phyloP scores from a whole-genome alignment of 2,113 vertebrate genomes.

The Heterocephalus glaber region DNA sequence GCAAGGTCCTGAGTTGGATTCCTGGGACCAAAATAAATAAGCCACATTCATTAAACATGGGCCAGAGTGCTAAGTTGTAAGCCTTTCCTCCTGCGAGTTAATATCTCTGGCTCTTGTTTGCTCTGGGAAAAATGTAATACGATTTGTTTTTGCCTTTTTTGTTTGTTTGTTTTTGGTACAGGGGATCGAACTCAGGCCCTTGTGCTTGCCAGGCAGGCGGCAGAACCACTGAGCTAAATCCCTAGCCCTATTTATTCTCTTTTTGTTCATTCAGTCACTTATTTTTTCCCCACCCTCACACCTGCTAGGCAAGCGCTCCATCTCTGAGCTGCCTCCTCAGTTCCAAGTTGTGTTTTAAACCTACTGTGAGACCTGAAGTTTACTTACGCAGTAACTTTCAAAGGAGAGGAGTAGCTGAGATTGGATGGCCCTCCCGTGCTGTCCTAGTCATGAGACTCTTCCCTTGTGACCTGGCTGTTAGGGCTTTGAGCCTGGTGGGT shows the following conservation, averaged over 20 bases:
- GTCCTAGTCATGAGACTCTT: neutral
- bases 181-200: too few species aligned
- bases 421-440: neutral
- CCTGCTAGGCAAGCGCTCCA: neutral
- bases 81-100: fast-evolving
- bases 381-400: neutral
- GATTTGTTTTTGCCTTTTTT: neutral
- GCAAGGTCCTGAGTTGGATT: too few species aligned
- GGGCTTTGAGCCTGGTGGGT: neutral
- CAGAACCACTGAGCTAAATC: too few species aligned
- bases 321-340: neutral
- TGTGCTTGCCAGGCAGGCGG: too few species aligned
- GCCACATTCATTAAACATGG: neutral
- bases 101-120: neutral
- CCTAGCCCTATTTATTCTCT: too few species aligned
- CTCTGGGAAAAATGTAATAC: neutral
- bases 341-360: neutral
- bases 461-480: neutral
- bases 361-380: neutral
- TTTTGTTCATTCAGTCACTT: too few species aligned
- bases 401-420: neutral
- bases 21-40: too few species aligned
- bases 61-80: neutral
- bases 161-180: neutral
- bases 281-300: neutral